phyloP scores from a whole-genome alignment of 2,888 invertebrate genomes.

The Cosmopolites sordidus region DNA sequence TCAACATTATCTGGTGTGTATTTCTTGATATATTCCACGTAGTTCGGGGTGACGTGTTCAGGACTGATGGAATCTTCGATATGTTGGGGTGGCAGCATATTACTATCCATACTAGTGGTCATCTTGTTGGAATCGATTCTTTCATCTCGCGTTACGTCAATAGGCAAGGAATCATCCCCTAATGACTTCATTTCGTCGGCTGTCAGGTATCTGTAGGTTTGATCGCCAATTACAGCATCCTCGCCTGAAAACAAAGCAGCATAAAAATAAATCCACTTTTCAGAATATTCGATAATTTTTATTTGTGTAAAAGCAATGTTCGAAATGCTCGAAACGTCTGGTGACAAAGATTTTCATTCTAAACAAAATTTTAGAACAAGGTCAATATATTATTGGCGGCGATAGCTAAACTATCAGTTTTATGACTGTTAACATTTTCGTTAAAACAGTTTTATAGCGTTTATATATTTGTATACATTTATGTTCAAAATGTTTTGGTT shows the following conservation, averaged over 20 bases:
- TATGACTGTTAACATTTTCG: too few species aligned
- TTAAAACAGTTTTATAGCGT: too few species aligned
- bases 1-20: conserved; percentile 57
- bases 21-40: conserved; percentile 51
- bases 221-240: conserved; percentile 86
- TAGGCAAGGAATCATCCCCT: conserved; percentile 88
- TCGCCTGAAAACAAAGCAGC: conserved; percentile 62
- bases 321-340: too few species aligned
- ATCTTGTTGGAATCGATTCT: conserved; percentile 68
- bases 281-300: too few species aligned
- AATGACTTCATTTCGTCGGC: conserved; percentile 94
- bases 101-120: conserved; percentile 50
- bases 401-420: too few species aligned
- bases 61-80: conserved; percentile 62
- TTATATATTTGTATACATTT: too few species aligned
- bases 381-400: too few species aligned
- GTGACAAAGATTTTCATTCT: too few species aligned
- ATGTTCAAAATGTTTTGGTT: too few species aligned
- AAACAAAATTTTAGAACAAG: too few species aligned
- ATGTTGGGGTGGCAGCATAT: conserved; percentile 53
- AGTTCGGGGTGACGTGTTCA: conserved; percentile 54
- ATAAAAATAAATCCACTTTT: too few species aligned
- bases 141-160: conserved; percentile 89
- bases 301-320: too few species aligned
- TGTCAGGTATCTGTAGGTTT: conserved; percentile 86